Evolutionary conservation across 2,797 vertebrate genomes (phyloP).

Genomic region (Bradypodion pumilum): DNA sequence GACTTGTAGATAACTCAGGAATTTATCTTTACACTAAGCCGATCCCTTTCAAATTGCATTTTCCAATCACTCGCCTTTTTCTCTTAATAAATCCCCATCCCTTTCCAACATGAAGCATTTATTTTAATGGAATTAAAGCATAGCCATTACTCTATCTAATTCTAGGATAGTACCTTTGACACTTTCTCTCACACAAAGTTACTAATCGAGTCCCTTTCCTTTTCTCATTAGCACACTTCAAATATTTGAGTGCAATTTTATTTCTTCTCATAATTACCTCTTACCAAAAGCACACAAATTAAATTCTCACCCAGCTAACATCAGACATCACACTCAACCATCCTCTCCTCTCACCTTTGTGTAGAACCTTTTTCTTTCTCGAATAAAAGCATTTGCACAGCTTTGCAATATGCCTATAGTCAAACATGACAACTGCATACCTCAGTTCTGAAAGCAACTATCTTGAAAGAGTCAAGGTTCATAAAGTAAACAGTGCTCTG

Average conservation of each 20-base stretch:
- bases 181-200: slow-evolving; percentile 24
- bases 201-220: slow-evolving; percentile 9
- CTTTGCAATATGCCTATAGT: slow-evolving; percentile 18
- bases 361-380: slow-evolving; percentile 34
- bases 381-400: slow-evolving; percentile 7
- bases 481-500: neutral
- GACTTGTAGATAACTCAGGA: neutral
- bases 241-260: slow-evolving; percentile 65
- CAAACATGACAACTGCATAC: neutral
- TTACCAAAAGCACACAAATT: slow-evolving; percentile 60
- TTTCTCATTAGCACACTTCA: slow-evolving; percentile 60
- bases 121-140: slow-evolving; percentile 28
- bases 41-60: slow-evolving; percentile 34
- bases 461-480: neutral
- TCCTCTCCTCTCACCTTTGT: slow-evolving; percentile 31
- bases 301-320: slow-evolving; percentile 44
- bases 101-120: slow-evolving; percentile 13
- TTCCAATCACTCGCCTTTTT: slow-evolving; percentile 38
- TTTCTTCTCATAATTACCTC: slow-evolving; percentile 59
- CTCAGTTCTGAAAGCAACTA: neutral
- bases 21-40: slow-evolving; percentile 19
- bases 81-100: slow-evolving; percentile 26
- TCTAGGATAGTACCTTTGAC: slow-evolving; percentile 34
- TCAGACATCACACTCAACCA: slow-evolving; percentile 36
- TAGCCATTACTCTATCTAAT: slow-evolving; percentile 11